A percentile compares a stretch with the other conserved stretches of the same genome.
Conservation (phyloP, 2,797 vertebrate species). For the Diplodus puntazzo region DNA sequence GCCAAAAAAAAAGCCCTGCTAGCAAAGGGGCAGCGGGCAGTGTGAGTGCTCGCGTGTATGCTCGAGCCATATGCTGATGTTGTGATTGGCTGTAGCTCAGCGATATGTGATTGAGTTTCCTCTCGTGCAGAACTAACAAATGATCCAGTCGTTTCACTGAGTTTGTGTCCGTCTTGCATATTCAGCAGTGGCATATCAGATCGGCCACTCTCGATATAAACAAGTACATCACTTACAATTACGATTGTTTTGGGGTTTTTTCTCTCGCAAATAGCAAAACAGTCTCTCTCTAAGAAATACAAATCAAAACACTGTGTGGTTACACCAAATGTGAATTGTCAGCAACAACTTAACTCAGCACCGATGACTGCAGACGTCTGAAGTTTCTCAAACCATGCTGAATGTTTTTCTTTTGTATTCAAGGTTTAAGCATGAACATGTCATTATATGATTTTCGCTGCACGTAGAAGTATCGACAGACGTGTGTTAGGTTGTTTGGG, state of each 20-base stretch:
- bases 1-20: not conserved
- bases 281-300: constrained; percentile 33
- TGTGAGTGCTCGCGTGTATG: constrained; percentile 5
- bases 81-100: constrained; percentile 48
- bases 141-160: constrained; percentile 32
- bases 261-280: constrained; percentile 11
- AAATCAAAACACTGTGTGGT: constrained; percentile 23
- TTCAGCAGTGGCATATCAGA: constrained; percentile 47
- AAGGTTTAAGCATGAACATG: not conserved
- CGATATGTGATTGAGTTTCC: constrained; percentile 45
- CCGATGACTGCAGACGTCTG: constrained; percentile 11
- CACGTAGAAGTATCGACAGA: not conserved
- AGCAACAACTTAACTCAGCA: constrained; percentile 26
- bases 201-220: constrained; percentile 31
- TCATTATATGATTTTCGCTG: not conserved
- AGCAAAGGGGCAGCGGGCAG: constrained; percentile 7
- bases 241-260: constrained; percentile 21
- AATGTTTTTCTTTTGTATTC: not conserved
- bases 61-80: constrained; percentile 43
- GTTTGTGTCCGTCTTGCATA: constrained; percentile 39
- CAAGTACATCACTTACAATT: constrained; percentile 31
- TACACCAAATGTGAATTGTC: constrained; percentile 26
- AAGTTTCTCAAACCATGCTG: constrained; percentile 19
- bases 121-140: constrained; percentile 43
- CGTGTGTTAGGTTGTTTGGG: not conserved